Evolutionary conservation across 2,797 vertebrate species (phyloP), one percentile per base, ranked within the genome.

Genomic region (Hydrocynus forskahlii): DNA sequence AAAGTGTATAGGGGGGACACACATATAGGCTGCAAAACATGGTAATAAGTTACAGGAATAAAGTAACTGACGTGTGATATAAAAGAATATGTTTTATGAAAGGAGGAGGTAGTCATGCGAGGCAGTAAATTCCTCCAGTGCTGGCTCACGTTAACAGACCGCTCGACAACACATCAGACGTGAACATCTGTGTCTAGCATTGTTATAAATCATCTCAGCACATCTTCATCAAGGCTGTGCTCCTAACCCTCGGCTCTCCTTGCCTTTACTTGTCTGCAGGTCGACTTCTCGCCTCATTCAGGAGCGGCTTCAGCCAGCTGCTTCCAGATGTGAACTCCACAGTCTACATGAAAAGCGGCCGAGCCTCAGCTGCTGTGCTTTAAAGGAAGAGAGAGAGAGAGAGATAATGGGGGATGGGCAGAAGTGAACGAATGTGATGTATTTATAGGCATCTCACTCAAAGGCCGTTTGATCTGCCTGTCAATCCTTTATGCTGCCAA

Each of bases 241-340:
- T 85, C 79, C 8, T 81, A 82, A 81, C 79, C 70, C 73, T 79
- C 76, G 79, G 78, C n/a, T 64, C 35, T 79, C 72, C 75, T 79
- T 84, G 81, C 67, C 81, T 79, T 86, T 85, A 48, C 25, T 52
- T 79, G 21, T 87, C 78, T 86, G 79, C 91, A 97, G 96, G 96
- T 75, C 95, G 92, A 81, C 89, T 92, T 35, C 94, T 97, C 7
- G 95, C 94, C 84, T 94, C 89, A 0, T 97, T 97, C 91, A 94
- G 91, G 86, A 95, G 93, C 88, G 89, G 93, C 86, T 93, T 93
- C 82, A 90, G 91, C 85, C 93, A 94, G 84, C 91, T 97, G 87
- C 91, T 96, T 88, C 93, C 95, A 63, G 95, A 96, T 86, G 90
- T 90, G 76, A 91, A 91, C 0, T 92, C 94, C 0, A 90, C 94